Conservation (phyloP, 2,113 vertebrate genomes). For the Gambusia affinis region DNA sequence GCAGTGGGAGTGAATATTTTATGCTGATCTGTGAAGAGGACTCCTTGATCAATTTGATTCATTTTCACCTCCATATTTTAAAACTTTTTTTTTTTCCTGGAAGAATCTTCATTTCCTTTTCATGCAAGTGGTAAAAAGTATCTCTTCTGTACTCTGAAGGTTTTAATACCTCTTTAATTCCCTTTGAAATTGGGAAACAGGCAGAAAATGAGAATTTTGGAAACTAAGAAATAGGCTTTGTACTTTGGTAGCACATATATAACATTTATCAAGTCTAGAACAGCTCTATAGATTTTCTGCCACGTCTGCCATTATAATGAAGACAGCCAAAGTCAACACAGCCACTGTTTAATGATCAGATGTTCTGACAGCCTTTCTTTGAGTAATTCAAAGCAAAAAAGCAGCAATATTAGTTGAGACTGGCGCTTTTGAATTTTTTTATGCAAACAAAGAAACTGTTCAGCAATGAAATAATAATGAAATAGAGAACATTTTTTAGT, state of each 20-base stretch:
- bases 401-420: neutral
- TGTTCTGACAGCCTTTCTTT: conserved; percentile 21
- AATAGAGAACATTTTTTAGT: neutral
- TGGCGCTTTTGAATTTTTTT: neutral
- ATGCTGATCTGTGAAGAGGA: neutral
- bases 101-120: conserved; percentile 6
- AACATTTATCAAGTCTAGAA: conserved; percentile 67
- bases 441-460: neutral
- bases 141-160: conserved; percentile 2
- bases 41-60: conserved; percentile 17
- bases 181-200: conserved; percentile 22
- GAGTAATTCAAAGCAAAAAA: conserved; percentile 24
- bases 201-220: conserved; percentile 17
- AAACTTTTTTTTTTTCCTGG: neutral
- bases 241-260: conserved; percentile 11
- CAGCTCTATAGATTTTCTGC: conserved; percentile 60
- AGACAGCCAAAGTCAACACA: conserved; percentile 41
- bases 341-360: conserved; percentile 27
- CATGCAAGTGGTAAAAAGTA: conserved; percentile 25
- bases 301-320: conserved; percentile 56
- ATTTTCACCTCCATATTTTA: conserved; percentile 19
- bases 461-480: neutral
- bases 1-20: conserved; percentile 1
- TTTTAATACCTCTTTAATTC: conserved; percentile 43
- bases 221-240: conserved; percentile 15